Base-by-base conservation (phyloP, 2,888 invertebrate genomes). In the Lasioglossum villosulum region DNA sequence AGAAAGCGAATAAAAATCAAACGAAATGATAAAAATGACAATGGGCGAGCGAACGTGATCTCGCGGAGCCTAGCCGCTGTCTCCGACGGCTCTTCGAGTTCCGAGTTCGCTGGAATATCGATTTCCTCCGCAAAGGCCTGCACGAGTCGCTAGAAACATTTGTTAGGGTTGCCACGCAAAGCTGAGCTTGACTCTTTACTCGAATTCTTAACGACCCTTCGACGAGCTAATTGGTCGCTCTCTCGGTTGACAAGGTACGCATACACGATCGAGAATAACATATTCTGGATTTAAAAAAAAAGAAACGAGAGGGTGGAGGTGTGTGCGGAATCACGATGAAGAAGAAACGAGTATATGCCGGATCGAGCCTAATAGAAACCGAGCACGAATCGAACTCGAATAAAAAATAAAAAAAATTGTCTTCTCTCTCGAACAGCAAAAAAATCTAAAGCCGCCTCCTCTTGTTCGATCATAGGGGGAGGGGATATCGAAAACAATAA, bases 51-150 rank as follows among this genome's bases (percentile, higher is more conserved):
- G 79, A 85, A 78, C 79, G 86, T 80, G 85, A 39, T 70, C 23
- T 37, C 88, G 87, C 83, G 85, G 89, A 92, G 90, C 88, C 91
- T n/a, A 56, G 87, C 86, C 34, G 68, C 37, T 68, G 87, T 80
- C 88, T 88, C 84, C 86, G 88, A 89, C 86, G 87, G 88, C 88
- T 90, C 88, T 84, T 88, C 86, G 88, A 90, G 82, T 86, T 73
- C 37, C 86, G 86, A 56, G 56, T 83, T 83, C 72, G 73, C 75
- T 75, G 74, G 72, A 66, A 86, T 73, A 81, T 88, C 82, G 83
- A 88, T 82, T 78, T 70, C 74, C 37, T 63, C 66, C 73, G 82
- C 74, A 74, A 80, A 75, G 79, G 76, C 70, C 72, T 82, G 83
- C 70, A 56, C 56, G 56, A 59, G 48, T 86, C 82, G 78, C 83